phyloP scores from a whole-genome alignment of 2,113 vertebrate species.

The Oriolus oriolus region DNA sequence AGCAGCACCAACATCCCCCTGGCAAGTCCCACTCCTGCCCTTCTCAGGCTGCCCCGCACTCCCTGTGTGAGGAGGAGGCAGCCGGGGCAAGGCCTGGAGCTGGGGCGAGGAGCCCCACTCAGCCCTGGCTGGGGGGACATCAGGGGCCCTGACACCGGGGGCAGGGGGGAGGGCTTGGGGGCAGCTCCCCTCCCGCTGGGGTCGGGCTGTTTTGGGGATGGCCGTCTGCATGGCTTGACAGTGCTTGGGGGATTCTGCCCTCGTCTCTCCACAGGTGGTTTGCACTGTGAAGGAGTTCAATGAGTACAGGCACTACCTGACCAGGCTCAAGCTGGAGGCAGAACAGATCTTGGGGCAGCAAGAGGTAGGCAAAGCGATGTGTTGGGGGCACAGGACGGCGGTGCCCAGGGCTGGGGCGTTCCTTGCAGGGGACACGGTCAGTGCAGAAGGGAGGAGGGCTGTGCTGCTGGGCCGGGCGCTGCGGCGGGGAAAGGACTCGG shows the following conservation, averaged over 20 bases:
- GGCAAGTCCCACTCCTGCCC: not conserved
- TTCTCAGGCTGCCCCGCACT: not conserved
- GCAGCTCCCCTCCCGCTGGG: not conserved
- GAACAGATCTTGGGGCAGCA: accelerated
- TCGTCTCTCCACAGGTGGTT: not conserved
- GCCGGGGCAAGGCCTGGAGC: not conserved
- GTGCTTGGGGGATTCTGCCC: not conserved
- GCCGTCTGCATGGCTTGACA: not conserved
- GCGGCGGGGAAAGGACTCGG: not conserved
- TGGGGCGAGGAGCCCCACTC: not conserved
- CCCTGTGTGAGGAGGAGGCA: not conserved
- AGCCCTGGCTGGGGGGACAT: not conserved
- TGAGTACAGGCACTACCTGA: not conserved
- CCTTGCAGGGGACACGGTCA: not conserved
- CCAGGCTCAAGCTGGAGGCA: not conserved
- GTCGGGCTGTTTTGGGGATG: accelerated
- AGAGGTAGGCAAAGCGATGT: not conserved
- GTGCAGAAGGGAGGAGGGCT: not conserved
- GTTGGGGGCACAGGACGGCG: accelerated
- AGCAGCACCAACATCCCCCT: not conserved
- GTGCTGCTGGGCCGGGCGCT: not conserved
- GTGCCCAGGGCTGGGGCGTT: not conserved
- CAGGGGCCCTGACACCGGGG: not conserved
- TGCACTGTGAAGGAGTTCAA: slow-evolving; percentile 1
- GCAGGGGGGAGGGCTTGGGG: not conserved